A percentile compares a stretch with the other conserved stretches of the same genome.
phyloP scores from a whole-genome alignment of 53 echinoderm and acorn worm genomes.

The Astropecten irregularis region DNA sequence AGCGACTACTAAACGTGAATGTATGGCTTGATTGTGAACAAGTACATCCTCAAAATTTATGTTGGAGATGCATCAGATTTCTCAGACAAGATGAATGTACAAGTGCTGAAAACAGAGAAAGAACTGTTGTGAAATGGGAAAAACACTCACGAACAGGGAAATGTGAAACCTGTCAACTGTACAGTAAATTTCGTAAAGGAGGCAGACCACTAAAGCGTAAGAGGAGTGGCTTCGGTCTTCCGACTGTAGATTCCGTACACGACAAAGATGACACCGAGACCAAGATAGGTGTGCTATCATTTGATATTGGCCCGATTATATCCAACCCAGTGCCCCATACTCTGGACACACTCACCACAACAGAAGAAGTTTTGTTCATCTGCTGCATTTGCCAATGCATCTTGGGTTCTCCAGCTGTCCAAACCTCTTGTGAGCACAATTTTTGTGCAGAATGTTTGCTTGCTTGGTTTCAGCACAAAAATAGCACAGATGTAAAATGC shows the following conservation, averaged over 20 bases:
- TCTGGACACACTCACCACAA: conserved; percentile 2
- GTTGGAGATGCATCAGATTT: conserved; percentile 22
- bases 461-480: conserved; percentile 9
- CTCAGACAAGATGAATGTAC: background rate
- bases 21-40: conserved; percentile 10
- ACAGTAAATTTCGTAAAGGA: conserved; percentile 1
- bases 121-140: background rate
- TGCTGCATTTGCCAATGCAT: conserved; percentile 9
- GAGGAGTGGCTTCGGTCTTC: conserved; percentile 12
- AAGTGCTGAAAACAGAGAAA: conserved; percentile 24
- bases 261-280: background rate
- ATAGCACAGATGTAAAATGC: background rate
- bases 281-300: background rate
- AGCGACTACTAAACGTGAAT: background rate
- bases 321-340: background rate
- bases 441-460: conserved; percentile 5
- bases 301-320: background rate
- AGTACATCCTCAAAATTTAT: conserved; percentile 7
- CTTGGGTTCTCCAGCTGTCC: conserved; percentile 4
- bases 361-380: background rate
- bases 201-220: conserved; percentile 20
- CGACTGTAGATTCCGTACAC: background rate
- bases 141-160: conserved; percentile 31
- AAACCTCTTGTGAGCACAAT: conserved; percentile 2
- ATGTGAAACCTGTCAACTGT: conserved; percentile 12